Conservation (phyloP, 2,888 invertebrate genomes). For the Actias luna region DNA sequence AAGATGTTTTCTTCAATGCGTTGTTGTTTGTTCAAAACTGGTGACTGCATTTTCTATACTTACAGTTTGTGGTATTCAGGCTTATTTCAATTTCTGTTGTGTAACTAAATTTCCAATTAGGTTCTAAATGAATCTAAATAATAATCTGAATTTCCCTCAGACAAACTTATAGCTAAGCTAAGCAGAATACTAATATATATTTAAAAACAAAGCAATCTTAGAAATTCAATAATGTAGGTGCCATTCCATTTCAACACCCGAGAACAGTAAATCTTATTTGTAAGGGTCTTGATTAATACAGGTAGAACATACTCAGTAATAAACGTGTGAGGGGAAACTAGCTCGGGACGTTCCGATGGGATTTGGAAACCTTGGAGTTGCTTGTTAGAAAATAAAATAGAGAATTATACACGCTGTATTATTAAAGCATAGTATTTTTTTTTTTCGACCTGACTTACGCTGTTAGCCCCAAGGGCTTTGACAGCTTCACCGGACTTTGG, state of each 20-base stretch:
- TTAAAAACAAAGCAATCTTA: background rate
- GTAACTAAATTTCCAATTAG: no score
- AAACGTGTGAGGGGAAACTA: conserved; percentile 1
- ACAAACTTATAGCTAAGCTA: no score
- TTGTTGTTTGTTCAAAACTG: no score
- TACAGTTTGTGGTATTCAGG: no score
- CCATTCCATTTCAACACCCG: conserved; percentile 4
- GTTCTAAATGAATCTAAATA: no score
- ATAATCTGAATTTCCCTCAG: no score
- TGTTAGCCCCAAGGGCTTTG: no score
- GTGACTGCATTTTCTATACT: no score
- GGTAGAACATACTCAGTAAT: background rate
- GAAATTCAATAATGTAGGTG: background rate
- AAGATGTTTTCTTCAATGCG: no score
- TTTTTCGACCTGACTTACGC: no score
- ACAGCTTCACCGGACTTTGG: no score
- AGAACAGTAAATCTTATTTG: conserved; percentile 9
- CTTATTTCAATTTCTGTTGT: no score
- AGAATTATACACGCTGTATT: background rate
- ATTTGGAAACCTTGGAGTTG: background rate
- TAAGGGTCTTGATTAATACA: conserved; percentile 4
- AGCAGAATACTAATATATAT: background rate
- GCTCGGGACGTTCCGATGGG: background rate
- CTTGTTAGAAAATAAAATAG: background rate
- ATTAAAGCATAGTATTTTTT: background rate